Conservation (phyloP, 2,888 invertebrate genomes). For the Leptinotarsa rubiginosa region DNA sequence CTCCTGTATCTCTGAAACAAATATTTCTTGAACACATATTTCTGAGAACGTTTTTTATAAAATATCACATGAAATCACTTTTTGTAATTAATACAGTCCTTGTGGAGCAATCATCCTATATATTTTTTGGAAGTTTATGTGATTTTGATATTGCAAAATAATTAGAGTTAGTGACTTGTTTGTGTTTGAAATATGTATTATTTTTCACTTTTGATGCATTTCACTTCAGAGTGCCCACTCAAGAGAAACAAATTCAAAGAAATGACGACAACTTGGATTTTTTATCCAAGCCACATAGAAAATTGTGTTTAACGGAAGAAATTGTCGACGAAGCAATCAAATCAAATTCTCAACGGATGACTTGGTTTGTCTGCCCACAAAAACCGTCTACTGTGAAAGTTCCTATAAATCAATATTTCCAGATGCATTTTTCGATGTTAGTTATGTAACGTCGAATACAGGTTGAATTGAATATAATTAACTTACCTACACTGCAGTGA, state of each 20-base stretch:
- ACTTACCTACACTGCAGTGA: not conserved
- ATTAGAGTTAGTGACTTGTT: too few relatives aligned
- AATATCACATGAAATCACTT: too few relatives aligned
- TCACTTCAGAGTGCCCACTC: not conserved
- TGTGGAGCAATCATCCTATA: too few relatives aligned
- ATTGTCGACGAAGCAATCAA: conserved; percentile 4
- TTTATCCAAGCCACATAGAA: not conserved
- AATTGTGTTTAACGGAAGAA: not conserved
- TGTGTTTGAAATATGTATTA: not conserved
- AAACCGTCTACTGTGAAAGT: not conserved
- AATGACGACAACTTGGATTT: not conserved
- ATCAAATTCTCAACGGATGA: conserved; percentile 11
- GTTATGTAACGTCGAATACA: not conserved
- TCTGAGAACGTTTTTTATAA: too few relatives aligned
- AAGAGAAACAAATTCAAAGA: not conserved
- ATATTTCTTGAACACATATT: too few relatives aligned
- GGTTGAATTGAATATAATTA: not conserved
- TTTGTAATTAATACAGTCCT: too few relatives aligned
- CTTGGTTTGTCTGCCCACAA: not conserved
- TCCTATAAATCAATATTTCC: conserved; percentile 5
- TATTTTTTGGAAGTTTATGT: too few relatives aligned
- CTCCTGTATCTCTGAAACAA: too few relatives aligned
- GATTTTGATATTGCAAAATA: too few relatives aligned
- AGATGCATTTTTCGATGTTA: not conserved
- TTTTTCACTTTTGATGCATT: not conserved